These are phyloP conservation scores for Sinhomidia bicolor DNA, from an alignment of 2,888 invertebrate species.

Conservation along the genomic window DNA sequence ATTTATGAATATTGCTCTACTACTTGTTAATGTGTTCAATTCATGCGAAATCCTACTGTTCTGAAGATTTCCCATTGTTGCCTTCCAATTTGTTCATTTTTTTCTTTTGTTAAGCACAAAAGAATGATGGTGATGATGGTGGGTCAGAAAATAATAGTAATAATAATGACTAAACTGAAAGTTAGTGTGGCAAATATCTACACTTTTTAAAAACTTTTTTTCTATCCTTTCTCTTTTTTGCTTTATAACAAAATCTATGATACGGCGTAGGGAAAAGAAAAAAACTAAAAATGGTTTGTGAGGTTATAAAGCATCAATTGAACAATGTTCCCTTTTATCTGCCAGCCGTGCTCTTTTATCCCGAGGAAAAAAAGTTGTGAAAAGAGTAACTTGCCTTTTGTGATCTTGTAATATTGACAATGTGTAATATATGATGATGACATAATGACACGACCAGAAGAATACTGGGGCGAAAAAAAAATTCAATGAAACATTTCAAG, in stretches of 20 bases:
- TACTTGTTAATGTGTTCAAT: neutral
- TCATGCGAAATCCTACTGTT: neutral
- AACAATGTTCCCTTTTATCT: no score
- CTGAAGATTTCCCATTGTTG: neutral
- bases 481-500: neutral
- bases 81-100: neutral
- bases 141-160: neutral
- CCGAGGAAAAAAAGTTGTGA: neutral
- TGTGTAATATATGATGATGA: neutral
- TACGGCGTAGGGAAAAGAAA: no score
- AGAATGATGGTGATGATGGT: neutral
- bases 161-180: neutral
- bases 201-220: no score
- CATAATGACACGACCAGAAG: neutral
- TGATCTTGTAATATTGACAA: neutral
- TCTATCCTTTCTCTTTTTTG: neutral
- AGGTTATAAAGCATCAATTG: no score
- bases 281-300: no score
- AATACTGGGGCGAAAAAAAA: neutral
- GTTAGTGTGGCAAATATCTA: neutral
- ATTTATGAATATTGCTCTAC: neutral
- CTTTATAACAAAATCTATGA: neutral
- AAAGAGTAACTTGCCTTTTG: neutral
- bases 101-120: neutral
- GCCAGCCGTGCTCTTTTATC: no score